Percentiles rank a stretch among this genome's conserved stretches.
Conservation (phyloP, 2,113 vertebrate genomes). For the Crotalus viridis region DNA sequence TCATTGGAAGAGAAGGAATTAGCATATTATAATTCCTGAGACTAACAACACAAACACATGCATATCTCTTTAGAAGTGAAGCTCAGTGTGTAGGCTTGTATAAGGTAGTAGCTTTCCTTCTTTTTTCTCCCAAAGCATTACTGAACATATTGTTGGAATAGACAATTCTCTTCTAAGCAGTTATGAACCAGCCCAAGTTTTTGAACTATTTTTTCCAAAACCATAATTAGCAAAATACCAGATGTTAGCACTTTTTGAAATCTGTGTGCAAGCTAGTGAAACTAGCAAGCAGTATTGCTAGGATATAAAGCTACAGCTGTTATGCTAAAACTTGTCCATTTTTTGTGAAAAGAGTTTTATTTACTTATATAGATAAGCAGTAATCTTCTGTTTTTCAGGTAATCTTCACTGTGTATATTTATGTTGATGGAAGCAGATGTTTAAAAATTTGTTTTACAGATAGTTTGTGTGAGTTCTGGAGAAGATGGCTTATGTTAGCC, state of each 20-base stretch:
- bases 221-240: neutral
- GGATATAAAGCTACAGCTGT: neutral
- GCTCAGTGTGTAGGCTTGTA: neutral
- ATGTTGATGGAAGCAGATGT: neutral
- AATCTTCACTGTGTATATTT: neutral
- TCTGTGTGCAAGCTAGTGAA: neutral
- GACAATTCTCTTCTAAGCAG: neutral
- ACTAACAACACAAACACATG: neutral
- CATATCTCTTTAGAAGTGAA: neutral
- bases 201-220: neutral
- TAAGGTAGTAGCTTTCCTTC: neutral
- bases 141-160: neutral
- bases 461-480: constrained; percentile 68
- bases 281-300: neutral
- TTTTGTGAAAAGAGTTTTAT: neutral
- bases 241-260: neutral
- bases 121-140: neutral
- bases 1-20: neutral
- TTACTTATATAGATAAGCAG: neutral
- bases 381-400: neutral
- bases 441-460: constrained; percentile 37
- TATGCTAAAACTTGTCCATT: neutral
- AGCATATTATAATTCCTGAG: neutral
- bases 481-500: constrained; percentile 86
- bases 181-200: neutral